Evolutionary conservation across 1,140 invertebrate species (phyloP).

Genomic region (Aphelenchoides avenae): DNA sequence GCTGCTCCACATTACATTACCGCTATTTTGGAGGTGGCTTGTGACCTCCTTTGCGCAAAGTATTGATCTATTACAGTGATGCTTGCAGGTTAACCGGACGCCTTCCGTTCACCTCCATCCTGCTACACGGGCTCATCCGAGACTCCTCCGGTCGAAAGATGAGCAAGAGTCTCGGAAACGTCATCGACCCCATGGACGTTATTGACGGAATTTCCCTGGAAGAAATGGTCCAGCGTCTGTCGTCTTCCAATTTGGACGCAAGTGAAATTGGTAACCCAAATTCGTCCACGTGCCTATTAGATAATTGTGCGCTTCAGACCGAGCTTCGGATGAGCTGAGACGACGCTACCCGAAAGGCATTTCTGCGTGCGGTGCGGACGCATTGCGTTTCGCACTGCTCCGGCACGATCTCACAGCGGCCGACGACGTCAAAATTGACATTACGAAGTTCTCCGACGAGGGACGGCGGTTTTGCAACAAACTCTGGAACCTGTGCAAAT

Average conservation of each 20-base stretch:
- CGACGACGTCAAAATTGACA: slow-evolving; percentile 85
- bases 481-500: slow-evolving; percentile 94
- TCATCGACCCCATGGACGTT: slow-evolving; percentile 95
- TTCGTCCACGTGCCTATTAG: background rate
- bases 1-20: too few species aligned
- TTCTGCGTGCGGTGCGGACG: slow-evolving; percentile 95
- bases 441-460: slow-evolving; percentile 80
- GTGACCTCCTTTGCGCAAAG: background rate
- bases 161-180: slow-evolving; percentile 96
- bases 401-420: slow-evolving; percentile 68
- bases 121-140: slow-evolving; percentile 90
- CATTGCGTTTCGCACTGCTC: slow-evolving; percentile 87
- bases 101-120: slow-evolving; percentile 65
- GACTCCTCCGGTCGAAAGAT: slow-evolving; percentile 97
- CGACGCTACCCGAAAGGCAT: slow-evolving; percentile 83
- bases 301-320: background rate
- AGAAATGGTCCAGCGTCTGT: slow-evolving; percentile 60
- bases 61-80: slow-evolving; percentile 3
- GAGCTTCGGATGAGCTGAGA: slow-evolving; percentile 23
- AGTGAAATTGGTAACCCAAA: slow-evolving; percentile 39
- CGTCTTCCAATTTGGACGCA: slow-evolving; percentile 31
- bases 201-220: slow-evolving; percentile 81
- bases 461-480: slow-evolving; percentile 99
- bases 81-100: slow-evolving; percentile 26
- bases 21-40: background rate